Evolutionary conservation across 2,888 invertebrate genomes (phyloP).

Genomic region (Sycophila texana): DNA sequence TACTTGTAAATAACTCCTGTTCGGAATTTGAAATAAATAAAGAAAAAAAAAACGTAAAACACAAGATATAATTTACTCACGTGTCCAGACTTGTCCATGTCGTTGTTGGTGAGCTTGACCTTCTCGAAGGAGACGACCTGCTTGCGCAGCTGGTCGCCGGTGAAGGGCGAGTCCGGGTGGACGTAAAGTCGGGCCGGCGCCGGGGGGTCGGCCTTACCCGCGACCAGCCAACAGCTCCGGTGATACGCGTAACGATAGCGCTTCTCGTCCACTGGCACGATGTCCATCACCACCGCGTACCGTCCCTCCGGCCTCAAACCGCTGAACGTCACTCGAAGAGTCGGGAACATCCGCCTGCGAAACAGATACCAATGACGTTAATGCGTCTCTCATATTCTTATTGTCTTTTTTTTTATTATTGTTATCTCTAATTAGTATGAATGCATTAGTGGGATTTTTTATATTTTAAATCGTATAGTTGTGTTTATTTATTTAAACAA

Average conservation of each 20-base stretch:
- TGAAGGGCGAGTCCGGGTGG: conserved; percentile 97
- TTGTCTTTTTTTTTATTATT: too few relatives aligned
- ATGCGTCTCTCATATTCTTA: too few relatives aligned
- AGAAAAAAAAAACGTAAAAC: neutral
- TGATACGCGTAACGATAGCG: conserved; percentile 98
- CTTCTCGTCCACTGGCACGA: conserved; percentile 97
- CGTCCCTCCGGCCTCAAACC: conserved; percentile 88
- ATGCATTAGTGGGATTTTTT: too few relatives aligned
- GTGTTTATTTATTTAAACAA: too few relatives aligned
- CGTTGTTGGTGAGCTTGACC: conserved; percentile 98
- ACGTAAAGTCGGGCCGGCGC: conserved; percentile 94
- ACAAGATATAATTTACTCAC: conserved; percentile 76
- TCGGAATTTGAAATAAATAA: neutral
- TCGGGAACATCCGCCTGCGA: conserved; percentile 97
- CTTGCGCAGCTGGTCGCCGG: conserved; percentile 95
- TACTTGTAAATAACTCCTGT: too few relatives aligned
- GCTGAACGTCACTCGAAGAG: conserved; percentile 94
- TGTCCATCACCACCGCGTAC: conserved; percentile 96
- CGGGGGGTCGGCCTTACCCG: conserved; percentile 98
- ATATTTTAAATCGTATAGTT: too few relatives aligned
- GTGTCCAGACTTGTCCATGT: conserved; percentile 97
- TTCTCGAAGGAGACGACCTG: conserved; percentile 99
- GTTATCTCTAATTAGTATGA: too few relatives aligned
- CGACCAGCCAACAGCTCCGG: conserved; percentile 97
- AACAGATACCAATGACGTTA: too few relatives aligned